Percentiles rank a stretch among this genome's conserved stretches.
Conservation (phyloP, 2,113 vertebrate genomes). For the Pyrgilauda ruficollis region DNA sequence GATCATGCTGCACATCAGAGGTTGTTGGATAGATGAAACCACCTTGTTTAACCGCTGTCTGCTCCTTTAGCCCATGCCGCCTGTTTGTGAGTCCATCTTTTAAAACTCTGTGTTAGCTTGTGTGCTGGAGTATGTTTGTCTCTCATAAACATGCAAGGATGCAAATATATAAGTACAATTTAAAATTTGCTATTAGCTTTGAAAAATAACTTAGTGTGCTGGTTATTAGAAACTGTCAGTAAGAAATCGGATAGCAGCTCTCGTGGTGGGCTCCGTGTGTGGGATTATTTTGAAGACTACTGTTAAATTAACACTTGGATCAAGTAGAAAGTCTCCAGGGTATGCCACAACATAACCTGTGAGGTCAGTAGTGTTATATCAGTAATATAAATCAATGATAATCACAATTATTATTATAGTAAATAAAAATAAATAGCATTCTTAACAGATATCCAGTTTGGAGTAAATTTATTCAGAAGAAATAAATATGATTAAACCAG, state of each 20-base stretch:
- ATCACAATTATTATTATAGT: background rate
- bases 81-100: background rate
- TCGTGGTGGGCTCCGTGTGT: rapidly evolving
- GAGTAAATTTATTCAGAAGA: conserved; percentile 4
- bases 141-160: background rate
- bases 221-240: background rate
- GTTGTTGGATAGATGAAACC: background rate
- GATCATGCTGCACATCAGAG: background rate
- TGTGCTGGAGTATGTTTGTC: background rate
- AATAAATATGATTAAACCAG: background rate
- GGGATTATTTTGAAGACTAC: background rate
- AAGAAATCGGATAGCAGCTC: background rate
- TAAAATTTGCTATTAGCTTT: background rate
- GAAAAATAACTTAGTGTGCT: background rate
- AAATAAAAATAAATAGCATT: background rate
- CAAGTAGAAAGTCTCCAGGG: background rate
- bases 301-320: background rate
- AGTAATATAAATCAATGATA: background rate
- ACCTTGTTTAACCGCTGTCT: background rate
- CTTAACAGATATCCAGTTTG: background rate
- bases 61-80: background rate
- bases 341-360: background rate
- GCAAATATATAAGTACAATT: background rate
- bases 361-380: background rate
- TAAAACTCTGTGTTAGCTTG: rapidly evolving